Base-by-base conservation (phyloP, 2,113 vertebrate genomes). In the Ancistrus triradiatus region DNA sequence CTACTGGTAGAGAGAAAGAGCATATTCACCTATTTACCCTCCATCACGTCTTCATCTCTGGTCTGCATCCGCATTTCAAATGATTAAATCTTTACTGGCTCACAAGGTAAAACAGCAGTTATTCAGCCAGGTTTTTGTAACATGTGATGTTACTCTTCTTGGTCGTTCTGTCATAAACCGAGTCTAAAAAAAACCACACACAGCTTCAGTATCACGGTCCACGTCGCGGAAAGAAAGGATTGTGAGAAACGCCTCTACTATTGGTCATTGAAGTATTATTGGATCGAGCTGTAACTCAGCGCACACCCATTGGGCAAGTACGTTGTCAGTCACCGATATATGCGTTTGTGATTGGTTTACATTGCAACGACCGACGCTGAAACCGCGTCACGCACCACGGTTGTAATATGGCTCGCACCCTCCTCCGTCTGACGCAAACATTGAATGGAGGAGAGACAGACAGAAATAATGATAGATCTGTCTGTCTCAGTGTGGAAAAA, bases 141-240 rank as follows among this genome's bases (percentile, higher is more conserved):
- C n/a, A n/a, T n/a, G n/a, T n/a, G n/a, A n/a, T n/a, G n/a, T n/a
- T n/a, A n/a, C n/a, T n/a, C n/a, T n/a, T n/a, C n/a, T n/a, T n/a
- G n/a, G n/a, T n/a, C n/a, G n/a, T n/a, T n/a, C n/a, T n/a, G n/a
- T n/a, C n/a, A n/a, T n/a, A n/a, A n/a, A n/a, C n/a, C n/a, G n/a
- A n/a, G n/a, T n/a, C n/a, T n/a, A n/a, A n/a, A n/a, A n/a, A n/a
- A n/a, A n/a, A n/a, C n/a, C n/a, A n/a, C n/a, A n/a, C 13, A 68
- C 13, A 17, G 59, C 25, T 7, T 9, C 61, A 33, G 57, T 66
- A 68, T 68, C 61, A 25, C 24, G 69, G 58, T 80, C 75, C 78
- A 80, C 78, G 78, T 80, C 73, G 75, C 73, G 73, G 70, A 74
- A 74, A 80, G 73, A 80, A 76, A 80, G 78, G 69, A 64, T 58